Conservation (phyloP, 2,113 vertebrate species). For the Bujurquina vittata region DNA sequence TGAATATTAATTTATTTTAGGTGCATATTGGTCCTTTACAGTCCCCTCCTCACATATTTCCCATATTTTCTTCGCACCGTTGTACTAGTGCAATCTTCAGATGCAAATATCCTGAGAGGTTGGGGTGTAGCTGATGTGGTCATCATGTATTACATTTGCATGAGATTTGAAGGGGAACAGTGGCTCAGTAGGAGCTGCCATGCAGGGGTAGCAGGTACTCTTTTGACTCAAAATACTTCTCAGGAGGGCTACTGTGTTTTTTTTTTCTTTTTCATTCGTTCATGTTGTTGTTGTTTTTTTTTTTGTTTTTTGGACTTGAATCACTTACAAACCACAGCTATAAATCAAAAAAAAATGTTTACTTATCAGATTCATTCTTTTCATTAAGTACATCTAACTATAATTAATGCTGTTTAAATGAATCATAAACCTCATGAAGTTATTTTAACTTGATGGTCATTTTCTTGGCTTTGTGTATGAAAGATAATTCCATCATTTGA, state of each 20-base stretch:
- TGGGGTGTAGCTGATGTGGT: slow-evolving; percentile 44
- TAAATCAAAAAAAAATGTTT: neutral
- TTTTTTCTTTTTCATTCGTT: neutral
- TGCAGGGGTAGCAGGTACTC: slow-evolving; percentile 36
- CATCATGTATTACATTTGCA: slow-evolving; percentile 71
- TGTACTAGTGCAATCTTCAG: slow-evolving; percentile 43
- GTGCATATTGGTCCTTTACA: slow-evolving; percentile 18
- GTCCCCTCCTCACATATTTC: neutral
- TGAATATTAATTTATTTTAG: slow-evolving; percentile 47
- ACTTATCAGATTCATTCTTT: neutral
- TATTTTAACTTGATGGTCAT: neutral
- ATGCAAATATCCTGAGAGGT: slow-evolving; percentile 61
- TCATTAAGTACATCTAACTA: neutral
- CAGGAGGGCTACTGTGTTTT: neutral
- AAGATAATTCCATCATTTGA: too few relatives aligned
- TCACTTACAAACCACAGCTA: neutral
- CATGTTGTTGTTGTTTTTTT: too few relatives aligned
- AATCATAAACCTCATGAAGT: neutral
- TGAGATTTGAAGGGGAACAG: slow-evolving; percentile 45
- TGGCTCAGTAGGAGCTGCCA: slow-evolving; percentile 24
- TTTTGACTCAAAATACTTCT: slow-evolving; percentile 19
- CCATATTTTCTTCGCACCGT: slow-evolving; percentile 18
- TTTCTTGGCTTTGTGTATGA: neutral
- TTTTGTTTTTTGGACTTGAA: neutral
- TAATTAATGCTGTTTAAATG: neutral